A percentile compares a stretch with the other conserved stretches of the same genome.
These are phyloP conservation scores for Caenorhabditis parvicauda DNA, from an alignment of 2,888 invertebrate genomes.

Conservation along the genomic window DNA sequence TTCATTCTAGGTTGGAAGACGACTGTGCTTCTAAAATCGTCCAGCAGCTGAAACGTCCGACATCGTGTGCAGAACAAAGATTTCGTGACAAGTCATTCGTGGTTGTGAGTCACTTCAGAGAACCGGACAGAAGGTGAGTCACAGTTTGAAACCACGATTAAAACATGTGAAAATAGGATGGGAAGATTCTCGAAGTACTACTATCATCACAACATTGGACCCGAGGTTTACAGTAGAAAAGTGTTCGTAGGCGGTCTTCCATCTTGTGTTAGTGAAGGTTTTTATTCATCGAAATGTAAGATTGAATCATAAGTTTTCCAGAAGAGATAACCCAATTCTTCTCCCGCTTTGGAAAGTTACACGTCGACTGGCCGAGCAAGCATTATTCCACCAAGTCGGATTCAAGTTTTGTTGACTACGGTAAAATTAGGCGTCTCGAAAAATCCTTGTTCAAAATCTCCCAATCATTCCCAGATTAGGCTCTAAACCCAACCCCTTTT, in stretches of 20 bases:
- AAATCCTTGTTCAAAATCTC: background rate
- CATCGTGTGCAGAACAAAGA: constrained; percentile 9
- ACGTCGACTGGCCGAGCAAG: constrained; percentile 99
- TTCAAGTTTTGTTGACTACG: too few species aligned
- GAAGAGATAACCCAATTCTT: constrained; percentile 97
- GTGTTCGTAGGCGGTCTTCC: constrained; percentile 97
- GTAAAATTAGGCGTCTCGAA: too few species aligned
- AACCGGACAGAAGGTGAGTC: constrained; percentile 15
- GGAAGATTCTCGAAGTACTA: constrained; percentile 30
- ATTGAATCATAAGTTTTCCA: constrained; percentile 62
- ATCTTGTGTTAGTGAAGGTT: constrained; percentile 94
- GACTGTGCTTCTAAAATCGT: constrained; percentile 10
- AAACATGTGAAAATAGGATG: constrained; percentile 1
- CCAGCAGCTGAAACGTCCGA: constrained; percentile 11
- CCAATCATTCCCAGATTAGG: too few species aligned
- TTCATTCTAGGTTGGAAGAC: background rate
- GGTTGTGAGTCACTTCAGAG: constrained; percentile 21
- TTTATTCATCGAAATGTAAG: background rate
- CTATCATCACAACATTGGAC: constrained; percentile 36
- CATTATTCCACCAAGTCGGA: constrained; percentile 19
- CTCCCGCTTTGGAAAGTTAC: constrained; percentile 90
- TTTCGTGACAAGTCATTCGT: constrained; percentile 9
- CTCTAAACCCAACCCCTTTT: too few species aligned
- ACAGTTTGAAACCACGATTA: background rate
- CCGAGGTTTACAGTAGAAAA: constrained; percentile 72